Evolutionary conservation across 2,888 invertebrate species (phyloP), one percentile per base, ranked within the genome.

Genomic region (Dilophus febrilis): DNA sequence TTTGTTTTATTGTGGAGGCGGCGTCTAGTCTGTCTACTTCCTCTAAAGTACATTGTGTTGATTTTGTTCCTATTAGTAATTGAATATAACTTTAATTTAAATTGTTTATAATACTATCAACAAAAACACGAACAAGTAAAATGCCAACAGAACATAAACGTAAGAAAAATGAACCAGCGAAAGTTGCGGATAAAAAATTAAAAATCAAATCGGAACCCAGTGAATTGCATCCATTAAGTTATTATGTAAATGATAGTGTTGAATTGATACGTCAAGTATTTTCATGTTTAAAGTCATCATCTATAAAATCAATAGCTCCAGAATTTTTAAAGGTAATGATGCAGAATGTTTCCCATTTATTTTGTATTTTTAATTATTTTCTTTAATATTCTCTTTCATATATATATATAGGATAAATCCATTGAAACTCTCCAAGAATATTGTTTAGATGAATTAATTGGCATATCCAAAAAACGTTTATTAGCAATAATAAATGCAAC

Each of bases 221-320:
- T 22, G 67, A 67, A 4, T 64, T 68, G 34, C 68, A 71, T 46
- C 58, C 62, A 1, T 55, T 74, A 42, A 64, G 68, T 0, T 65
- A 69, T 48, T 73, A 68, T 45, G 64, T 72, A 1, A 70, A 71
- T 44, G 74, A 74, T 46, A 55, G 72, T 14, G 65, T 74, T 0
- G 74, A 72, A 46, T 48, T 74, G 14, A 67, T 72, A 52, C 70
- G 70, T 22, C 72, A 74, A 55, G 56, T 71, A 2, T 74, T 74
- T 56, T 65, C 67, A 0, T 59, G 68, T 1, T 48, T 74, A 0
- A 72, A 70, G 46, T 61, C 63, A 1, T 72, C 70, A 47, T 71
- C 73, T 22, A 53, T 74, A 5, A 65, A 65, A 40, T 63, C 67
- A 6, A 62, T 74, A 52, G 67, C 70, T 0, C 74, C 74, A 0